A percentile compares a stretch with the other conserved stretches of the same genome.
Conservation (phyloP, 2,113 vertebrate species). For the Oostethus manadensis region DNA sequence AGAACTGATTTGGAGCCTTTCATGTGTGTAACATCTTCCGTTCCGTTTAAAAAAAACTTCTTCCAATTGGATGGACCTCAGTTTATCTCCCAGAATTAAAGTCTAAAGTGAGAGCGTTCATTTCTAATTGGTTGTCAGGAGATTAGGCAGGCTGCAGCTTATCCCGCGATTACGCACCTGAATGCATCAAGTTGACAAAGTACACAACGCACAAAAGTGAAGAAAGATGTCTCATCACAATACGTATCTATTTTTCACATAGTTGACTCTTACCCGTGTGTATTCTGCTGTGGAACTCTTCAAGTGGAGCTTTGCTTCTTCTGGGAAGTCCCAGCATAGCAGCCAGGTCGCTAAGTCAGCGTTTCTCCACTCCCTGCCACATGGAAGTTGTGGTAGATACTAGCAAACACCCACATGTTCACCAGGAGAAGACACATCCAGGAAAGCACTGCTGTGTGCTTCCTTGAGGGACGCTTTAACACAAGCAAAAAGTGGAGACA, state of each 20-base stretch:
- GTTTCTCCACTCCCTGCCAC: constrained; percentile 6
- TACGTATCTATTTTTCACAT: neutral
- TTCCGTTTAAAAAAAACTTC: neutral
- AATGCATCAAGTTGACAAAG: constrained; percentile 5
- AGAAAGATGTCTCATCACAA: too few relatives aligned
- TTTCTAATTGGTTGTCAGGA: constrained; percentile 6
- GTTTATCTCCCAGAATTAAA: neutral
- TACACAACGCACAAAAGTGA: neutral
- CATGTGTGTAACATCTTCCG: neutral
- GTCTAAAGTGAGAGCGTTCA: neutral
- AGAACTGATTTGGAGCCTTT: neutral
- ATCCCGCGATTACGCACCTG: constrained; percentile 8
- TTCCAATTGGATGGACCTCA: neutral
- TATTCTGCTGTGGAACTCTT: constrained; percentile 11
- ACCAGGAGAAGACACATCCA: neutral
- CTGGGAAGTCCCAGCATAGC: constrained; percentile 43
- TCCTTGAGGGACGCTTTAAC: constrained; percentile 8
- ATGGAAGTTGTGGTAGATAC: constrained; percentile 3
- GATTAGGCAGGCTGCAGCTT: constrained; percentile 19
- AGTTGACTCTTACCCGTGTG: constrained; percentile 19
- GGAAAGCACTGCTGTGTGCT: neutral
- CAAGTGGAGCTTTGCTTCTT: constrained; percentile 25
- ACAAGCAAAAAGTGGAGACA: neutral
- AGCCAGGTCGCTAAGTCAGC: constrained; percentile 18
- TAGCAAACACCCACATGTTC: constrained; percentile 28